Percentiles rank a stretch among this genome's conserved stretches.
phyloP scores from a whole-genome alignment of 2,113 vertebrate genomes.

The Salvator merianae region DNA sequence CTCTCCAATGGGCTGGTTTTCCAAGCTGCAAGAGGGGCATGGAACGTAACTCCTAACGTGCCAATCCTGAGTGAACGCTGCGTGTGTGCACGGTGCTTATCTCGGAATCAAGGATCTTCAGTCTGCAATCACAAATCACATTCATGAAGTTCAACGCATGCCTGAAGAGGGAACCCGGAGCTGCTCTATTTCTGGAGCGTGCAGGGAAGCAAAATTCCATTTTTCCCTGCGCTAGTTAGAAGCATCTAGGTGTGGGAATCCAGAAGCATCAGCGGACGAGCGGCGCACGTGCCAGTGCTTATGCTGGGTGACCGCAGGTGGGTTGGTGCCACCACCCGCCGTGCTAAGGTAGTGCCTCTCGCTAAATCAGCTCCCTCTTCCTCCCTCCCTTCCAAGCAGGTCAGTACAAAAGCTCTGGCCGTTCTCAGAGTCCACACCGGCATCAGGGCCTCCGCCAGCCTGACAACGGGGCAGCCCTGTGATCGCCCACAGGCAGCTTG shows the following conservation, averaged over 20 bases:
- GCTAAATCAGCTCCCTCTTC: background rate
- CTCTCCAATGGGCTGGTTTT: constrained; percentile 1
- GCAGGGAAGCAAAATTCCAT: background rate
- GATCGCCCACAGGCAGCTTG: too few relatives aligned
- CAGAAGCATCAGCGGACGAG: background rate
- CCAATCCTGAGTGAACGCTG: background rate
- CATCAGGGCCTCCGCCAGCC: too few relatives aligned
- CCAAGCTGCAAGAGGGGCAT: background rate
- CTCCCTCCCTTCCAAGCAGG: too few relatives aligned
- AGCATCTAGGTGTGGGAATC: accelerated
- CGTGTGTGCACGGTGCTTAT: background rate
- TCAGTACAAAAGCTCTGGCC: background rate
- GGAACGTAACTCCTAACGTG: background rate
- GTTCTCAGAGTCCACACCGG: too few relatives aligned
- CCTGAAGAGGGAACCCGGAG: background rate
- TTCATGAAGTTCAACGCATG: background rate
- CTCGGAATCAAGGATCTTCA: background rate
- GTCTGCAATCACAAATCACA: background rate
- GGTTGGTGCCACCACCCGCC: background rate
- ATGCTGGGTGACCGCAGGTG: too few relatives aligned
- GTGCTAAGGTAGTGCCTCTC: background rate
- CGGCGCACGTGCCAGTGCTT: background rate
- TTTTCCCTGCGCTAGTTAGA: background rate
- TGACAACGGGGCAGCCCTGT: too few relatives aligned
- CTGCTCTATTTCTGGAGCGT: background rate